These are phyloP conservation scores for Stichodactyla mertensii DNA, from an alignment of 64 coral and sea anemone genomes.

Conservation along the genomic window DNA sequence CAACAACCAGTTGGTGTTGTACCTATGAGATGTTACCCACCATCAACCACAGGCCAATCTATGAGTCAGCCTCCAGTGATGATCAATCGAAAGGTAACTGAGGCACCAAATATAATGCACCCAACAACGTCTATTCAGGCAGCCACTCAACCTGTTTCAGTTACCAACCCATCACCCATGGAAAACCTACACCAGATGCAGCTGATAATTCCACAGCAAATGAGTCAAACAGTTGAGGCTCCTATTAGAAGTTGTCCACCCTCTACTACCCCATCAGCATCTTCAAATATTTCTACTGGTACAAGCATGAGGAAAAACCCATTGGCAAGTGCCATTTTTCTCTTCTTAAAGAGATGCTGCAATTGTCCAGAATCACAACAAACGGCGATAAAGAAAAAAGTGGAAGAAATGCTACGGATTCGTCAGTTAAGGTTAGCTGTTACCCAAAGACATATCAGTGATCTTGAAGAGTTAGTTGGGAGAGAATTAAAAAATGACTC, in stretches of 20 bases:
- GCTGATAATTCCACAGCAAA: not conserved
- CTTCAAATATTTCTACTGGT: not conserved
- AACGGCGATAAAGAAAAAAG: not conserved
- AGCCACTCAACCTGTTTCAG: too few relatives aligned
- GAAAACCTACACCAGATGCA: not conserved
- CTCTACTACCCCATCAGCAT: not conserved
- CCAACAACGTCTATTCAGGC: too few relatives aligned
- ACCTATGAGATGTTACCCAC: not conserved
- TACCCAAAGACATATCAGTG: not conserved
- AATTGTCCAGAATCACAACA: not conserved
- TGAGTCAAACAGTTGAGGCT: not conserved
- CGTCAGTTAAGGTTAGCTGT: not conserved
- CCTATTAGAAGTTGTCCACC: not conserved
- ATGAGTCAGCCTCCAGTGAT: not conserved
- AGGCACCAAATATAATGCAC: too few relatives aligned
- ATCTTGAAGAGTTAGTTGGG: not conserved
- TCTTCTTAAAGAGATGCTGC: not conserved
- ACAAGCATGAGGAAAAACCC: not conserved
- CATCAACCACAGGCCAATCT: not conserved
- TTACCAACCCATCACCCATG: not conserved
- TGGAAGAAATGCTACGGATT: not conserved
- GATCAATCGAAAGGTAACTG: too few relatives aligned
- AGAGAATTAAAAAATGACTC: not conserved
- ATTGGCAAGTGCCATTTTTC: not conserved
- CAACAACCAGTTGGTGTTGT: not conserved